Conservation (phyloP, 2,797 vertebrate species). For the Oryzias dopingdopingensis region DNA sequence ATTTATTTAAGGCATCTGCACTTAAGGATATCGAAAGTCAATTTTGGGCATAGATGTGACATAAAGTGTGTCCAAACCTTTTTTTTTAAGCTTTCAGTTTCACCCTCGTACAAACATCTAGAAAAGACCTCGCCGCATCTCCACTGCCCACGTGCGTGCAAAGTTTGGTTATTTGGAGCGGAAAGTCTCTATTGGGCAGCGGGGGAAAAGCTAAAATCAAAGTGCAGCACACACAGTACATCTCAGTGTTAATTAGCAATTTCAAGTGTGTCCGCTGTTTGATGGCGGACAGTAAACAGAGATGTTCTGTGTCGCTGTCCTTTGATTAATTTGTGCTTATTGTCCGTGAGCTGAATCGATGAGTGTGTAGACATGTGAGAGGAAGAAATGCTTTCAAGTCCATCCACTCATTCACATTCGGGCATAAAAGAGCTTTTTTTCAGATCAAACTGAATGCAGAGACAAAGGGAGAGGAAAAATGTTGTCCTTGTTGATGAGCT, state of each 20-base stretch:
- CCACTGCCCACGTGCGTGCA: slow-evolving; percentile 63
- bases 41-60: slow-evolving; percentile 6
- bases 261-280: slow-evolving; percentile 42
- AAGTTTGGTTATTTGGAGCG: slow-evolving; percentile 68
- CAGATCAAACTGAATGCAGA: slow-evolving; percentile 31
- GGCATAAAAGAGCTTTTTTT: slow-evolving; percentile 45
- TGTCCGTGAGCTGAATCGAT: slow-evolving; percentile 35
- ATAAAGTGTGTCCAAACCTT: slow-evolving; percentile 22
- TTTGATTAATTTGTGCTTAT: slow-evolving; percentile 31
- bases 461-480: slow-evolving; percentile 33
- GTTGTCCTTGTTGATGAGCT: slow-evolving; percentile 33
- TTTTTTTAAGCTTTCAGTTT: slow-evolving; percentile 23
- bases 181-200: slow-evolving; percentile 69
- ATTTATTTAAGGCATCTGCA: neutral
- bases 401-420: slow-evolving; percentile 30
- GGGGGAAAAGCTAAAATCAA: slow-evolving; percentile 55
- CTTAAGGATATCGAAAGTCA: neutral
- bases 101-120: slow-evolving; percentile 36
- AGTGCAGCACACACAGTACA: slow-evolving; percentile 34
- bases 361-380: slow-evolving; percentile 32
- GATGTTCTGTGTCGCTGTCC: slow-evolving; percentile 44
- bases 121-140: slow-evolving; percentile 24
- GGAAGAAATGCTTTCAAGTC: slow-evolving; percentile 46
- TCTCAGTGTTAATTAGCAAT: slow-evolving; percentile 59
- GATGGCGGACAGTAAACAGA: slow-evolving; percentile 59